These are phyloP conservation scores for Coptodon bakossiorum DNA, from an alignment of 2,113 vertebrate species.

Conservation along the genomic window DNA sequence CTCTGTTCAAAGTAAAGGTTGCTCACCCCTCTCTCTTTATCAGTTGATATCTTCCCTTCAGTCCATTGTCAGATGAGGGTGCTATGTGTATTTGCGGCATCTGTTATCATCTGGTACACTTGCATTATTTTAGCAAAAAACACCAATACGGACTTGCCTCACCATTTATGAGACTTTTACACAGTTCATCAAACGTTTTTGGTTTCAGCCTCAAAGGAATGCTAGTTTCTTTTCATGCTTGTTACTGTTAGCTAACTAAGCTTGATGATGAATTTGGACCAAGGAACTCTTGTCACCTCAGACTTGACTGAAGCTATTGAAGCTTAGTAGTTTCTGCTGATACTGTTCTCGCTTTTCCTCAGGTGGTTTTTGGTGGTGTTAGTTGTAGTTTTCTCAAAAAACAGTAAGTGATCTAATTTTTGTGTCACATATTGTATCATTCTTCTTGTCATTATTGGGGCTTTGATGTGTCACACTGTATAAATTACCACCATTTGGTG, in stretches of 20 bases:
- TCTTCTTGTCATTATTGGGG: not conserved
- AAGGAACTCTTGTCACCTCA: not conserved
- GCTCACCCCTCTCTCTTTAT: not conserved
- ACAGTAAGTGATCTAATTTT: not conserved
- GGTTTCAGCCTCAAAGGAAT: not conserved
- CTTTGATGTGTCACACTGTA: not conserved
- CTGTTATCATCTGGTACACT: not conserved
- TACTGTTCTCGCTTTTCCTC: not conserved
- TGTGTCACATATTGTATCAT: not conserved
- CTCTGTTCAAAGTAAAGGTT: not conserved
- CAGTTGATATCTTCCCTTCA: accelerated
- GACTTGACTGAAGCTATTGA: not conserved
- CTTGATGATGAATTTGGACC: not conserved
- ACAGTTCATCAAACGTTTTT: not conserved
- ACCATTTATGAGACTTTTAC: not conserved
- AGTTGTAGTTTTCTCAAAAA: not conserved
- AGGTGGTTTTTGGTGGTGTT: not conserved
- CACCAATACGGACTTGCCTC: not conserved
- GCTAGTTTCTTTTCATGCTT: not conserved
- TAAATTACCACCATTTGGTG: not conserved
- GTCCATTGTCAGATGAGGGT: not conserved
- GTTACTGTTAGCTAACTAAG: not conserved
- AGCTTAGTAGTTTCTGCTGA: not conserved
- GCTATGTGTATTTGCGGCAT: not conserved
- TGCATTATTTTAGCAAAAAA: not conserved